Evolutionary conservation across 2,113 vertebrate genomes (phyloP).

Genomic region (Nycticryphes semicollaris): DNA sequence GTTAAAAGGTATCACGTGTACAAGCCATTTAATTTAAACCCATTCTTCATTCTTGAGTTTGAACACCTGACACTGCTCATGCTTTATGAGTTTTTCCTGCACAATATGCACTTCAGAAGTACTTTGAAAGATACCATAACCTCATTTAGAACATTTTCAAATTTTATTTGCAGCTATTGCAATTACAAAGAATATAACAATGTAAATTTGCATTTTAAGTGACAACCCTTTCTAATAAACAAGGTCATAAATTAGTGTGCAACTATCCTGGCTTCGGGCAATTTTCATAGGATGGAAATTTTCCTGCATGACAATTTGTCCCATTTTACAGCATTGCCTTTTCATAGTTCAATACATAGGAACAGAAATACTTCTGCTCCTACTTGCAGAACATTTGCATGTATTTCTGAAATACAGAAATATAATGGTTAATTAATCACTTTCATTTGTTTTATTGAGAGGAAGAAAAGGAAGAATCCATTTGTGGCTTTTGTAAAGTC

Average conservation of each 20-base stretch:
- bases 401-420: conserved; percentile 17
- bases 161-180: conserved; percentile 91
- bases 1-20: background rate
- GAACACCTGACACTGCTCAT: background rate
- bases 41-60: background rate
- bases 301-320: background rate
- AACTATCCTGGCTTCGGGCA: conserved; percentile 39
- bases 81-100: background rate
- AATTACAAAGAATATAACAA: conserved; percentile 90
- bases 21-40: background rate
- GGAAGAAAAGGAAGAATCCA: background rate
- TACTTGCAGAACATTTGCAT: background rate
- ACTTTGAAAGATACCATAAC: conserved; percentile 57
- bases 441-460: background rate
- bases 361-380: conserved; percentile 48
- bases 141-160: conserved; percentile 46
- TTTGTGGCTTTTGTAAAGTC: background rate
- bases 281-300: conserved; percentile 31
- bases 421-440: background rate
- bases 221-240: conserved; percentile 83
- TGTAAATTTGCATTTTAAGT: conserved; percentile 85
- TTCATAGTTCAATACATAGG: background rate
- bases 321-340: background rate
- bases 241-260: conserved; percentile 60
- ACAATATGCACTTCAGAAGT: background rate